phyloP scores from a whole-genome alignment of 2,888 invertebrate genomes.

The Drosophila neutralis region DNA sequence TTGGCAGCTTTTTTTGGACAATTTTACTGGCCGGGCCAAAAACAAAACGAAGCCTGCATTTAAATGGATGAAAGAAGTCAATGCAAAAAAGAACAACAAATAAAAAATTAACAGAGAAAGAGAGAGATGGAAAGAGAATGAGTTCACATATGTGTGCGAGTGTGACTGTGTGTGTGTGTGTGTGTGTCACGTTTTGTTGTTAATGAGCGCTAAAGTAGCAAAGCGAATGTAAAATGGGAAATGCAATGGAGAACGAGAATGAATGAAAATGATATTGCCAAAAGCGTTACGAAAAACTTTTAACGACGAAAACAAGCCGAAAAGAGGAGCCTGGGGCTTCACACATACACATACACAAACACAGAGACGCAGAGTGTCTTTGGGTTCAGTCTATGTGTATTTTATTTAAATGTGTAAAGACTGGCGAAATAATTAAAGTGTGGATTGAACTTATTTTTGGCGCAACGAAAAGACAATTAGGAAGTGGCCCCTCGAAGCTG shows the following conservation, averaged over 20 bases:
- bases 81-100: constrained; percentile 34
- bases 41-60: constrained; percentile 24
- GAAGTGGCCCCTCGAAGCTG: constrained; percentile 63
- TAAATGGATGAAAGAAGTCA: constrained; percentile 50
- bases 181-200: constrained; percentile 56
- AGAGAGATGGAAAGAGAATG: neutral
- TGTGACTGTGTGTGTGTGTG: constrained; percentile 21
- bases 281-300: constrained; percentile 64
- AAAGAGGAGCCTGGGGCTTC: constrained; percentile 1
- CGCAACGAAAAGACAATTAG: constrained; percentile 71
- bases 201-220: constrained; percentile 53
- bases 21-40: constrained; percentile 38
- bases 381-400: constrained; percentile 35
- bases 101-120: constrained; percentile 27
- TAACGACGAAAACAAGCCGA: constrained; percentile 62
- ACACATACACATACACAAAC: neutral
- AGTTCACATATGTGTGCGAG: constrained; percentile 9
- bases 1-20: constrained; percentile 62
- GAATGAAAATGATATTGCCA: constrained; percentile 63
- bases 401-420: constrained; percentile 73
- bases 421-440: constrained; percentile 76
- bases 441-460: constrained; percentile 66
- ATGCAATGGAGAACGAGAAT: constrained; percentile 34
- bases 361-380: neutral
- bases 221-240: constrained; percentile 43